Evolutionary conservation across 2,888 invertebrate species (phyloP), one percentile per base, ranked within the genome.

Genomic region (Diarsia brunnea): DNA sequence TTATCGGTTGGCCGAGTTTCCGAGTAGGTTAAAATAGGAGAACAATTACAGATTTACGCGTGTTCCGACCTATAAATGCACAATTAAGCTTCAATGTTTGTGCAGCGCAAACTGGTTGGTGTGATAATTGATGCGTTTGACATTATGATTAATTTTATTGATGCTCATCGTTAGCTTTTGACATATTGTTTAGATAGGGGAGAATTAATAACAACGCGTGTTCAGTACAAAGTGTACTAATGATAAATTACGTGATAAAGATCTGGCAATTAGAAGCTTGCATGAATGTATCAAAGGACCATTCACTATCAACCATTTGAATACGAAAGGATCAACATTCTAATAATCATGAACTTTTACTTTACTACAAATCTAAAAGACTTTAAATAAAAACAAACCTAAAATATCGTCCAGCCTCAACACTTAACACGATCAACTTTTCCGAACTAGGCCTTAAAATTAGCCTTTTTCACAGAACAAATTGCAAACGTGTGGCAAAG

Each of bases 1-100:
- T 92, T 95, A 95, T 93, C 93, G 87, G 78, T 91, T 94, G 94
- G 90, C 93, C 90, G 89, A 85, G 89, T 89, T 93, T 93, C 91
- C 89, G 89, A 89, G 84, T 70, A 75, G 69, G 87, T 88, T 89
- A 90, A 91, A 90, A 92, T 93, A 92, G 91, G 90, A 89, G 89
- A 91, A 89, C 90, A 92, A 92, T 92, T 85, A 88, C 81, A 90
- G 90, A 92, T 93, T 92, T 91, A 91, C 89, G 90, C 86, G 84
- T 76, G 69, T 69, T 69, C 85, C 88, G 90, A 90, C 92, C 90
- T 88, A 91, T 89, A 89, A 90, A 90, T 87, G 91, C 88, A 87
- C 85, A 87, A 90, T 91, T 89, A 84, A 87, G 82, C 81, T 81
- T 82, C 76, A 80, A 82, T 78, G 81, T 84, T 80, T 82, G 80